These are phyloP conservation scores for Decapterus maruadsi DNA, from an alignment of 2,797 vertebrate genomes.

Conservation along the genomic window DNA sequence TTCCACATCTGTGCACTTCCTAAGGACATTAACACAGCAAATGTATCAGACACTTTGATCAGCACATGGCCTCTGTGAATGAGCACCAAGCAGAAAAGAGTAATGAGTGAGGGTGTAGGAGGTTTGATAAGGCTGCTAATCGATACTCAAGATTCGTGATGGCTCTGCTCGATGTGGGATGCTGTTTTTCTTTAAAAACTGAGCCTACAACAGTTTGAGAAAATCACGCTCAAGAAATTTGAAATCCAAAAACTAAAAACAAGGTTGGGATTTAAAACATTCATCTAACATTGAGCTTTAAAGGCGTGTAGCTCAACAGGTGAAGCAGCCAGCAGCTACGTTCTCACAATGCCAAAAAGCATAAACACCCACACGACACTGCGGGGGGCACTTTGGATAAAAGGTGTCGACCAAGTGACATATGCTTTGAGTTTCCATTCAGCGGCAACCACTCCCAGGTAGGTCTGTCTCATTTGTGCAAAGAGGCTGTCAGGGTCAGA, in stretches of 20 bases:
- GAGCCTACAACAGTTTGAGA: background rate
- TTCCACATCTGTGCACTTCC: background rate
- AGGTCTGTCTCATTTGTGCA: slow-evolving; percentile 43
- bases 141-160: background rate
- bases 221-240: background rate
- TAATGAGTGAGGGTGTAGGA: background rate
- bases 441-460: slow-evolving; percentile 69
- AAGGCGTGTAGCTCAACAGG: slow-evolving; percentile 39
- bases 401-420: slow-evolving; percentile 58
- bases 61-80: background rate
- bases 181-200: background rate
- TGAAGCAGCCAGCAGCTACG: background rate
- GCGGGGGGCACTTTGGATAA: background rate
- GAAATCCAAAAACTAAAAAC: too few relatives aligned
- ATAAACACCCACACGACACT: background rate
- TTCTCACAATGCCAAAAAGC: background rate
- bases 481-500: background rate
- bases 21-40: background rate
- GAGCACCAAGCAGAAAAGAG: background rate
- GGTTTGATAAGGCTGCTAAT: slow-evolving; percentile 4
- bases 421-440: slow-evolving; percentile 47
- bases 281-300: background rate
- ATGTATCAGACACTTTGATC: slow-evolving; percentile 6
- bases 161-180: background rate
- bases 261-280: background rate